Base-by-base conservation (phyloP, 2,797 vertebrate species). In the Melanotaenia nigrans region DNA sequence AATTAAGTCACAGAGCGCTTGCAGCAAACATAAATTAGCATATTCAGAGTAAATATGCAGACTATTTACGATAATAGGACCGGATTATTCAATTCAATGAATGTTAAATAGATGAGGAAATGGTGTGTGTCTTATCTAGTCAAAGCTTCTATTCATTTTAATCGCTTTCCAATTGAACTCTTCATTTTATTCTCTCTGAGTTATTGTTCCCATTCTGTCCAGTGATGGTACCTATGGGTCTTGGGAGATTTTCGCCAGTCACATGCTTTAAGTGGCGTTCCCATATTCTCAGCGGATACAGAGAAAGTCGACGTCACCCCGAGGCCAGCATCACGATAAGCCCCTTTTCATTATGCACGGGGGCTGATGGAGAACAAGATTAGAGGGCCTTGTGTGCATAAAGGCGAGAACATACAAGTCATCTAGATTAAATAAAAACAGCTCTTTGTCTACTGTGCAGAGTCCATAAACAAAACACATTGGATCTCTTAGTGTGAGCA, bases 1-100 rank as follows among this genome's bases (percentile, higher is more conserved):
- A 92, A 93, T 92, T 92, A 95, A 93, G 90, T 88, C 93, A 75
- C 88, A 89, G 88, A 95, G 93, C 90, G 96, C 97, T 98, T 71
- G 95, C 96, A 99, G 97, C 96, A 95, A 97, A 96, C 95, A 97
- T 94, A 96, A 96, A 98, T 99, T 98, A 98, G 95, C 97, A 99
- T 99, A 98, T 98, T 97, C 96, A 96, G 96, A 96, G 96, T 97
- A 98, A 98, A 98, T 97, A 97, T 97, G 96, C 96, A 96, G 96
- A 95, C 95, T 96, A 97, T 97, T 97, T 96, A 96, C 97, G 97
- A 99, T 98, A 99, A 99, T 99, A 97, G 97, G 94, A 94, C 56
- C 95, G 96, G 97, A 98, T 99, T 99, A 98, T 99, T 98, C 97
- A 97, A 97, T 98, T 96, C 97, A 98, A 99, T 99, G 97, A 99